A percentile compares a stretch with the other conserved stretches of the same genome.
Conservation (phyloP, 2,888 invertebrate genomes). For the Drosophila borborema region DNA sequence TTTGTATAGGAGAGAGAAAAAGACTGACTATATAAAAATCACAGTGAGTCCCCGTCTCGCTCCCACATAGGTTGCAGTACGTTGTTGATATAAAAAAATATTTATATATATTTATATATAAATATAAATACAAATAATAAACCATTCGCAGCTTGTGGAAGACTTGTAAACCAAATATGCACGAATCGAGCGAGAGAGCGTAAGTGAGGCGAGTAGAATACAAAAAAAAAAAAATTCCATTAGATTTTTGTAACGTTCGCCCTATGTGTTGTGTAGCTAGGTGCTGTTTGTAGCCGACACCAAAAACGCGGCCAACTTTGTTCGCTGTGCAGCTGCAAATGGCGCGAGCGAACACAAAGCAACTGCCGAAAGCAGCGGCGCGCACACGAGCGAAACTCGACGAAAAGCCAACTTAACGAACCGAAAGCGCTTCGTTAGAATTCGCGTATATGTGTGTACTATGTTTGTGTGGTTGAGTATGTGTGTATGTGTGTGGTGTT, state of each 20-base stretch:
- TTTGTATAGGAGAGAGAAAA: conserved; percentile 86
- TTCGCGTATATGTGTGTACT: conserved; percentile 34
- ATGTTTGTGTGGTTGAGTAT: conserved; percentile 14
- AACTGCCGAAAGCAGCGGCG: conserved; percentile 52
- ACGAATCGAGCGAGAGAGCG: conserved; percentile 21
- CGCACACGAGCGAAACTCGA: conserved; percentile 57
- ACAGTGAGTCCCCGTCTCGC: conserved; percentile 86
- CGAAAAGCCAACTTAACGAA: conserved; percentile 61
- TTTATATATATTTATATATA: neutral
- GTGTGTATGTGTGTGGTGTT: conserved; percentile 34
- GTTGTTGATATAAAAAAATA: conserved; percentile 53
- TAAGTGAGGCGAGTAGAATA: conserved; percentile 14
- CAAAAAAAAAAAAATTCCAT: conserved; percentile 70
- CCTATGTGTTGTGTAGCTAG: neutral
- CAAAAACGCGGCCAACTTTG: conserved; percentile 76
- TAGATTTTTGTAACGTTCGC: conserved; percentile 63
- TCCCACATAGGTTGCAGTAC: conserved; percentile 86
- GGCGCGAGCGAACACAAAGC: conserved; percentile 74
- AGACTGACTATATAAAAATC: conserved; percentile 85
- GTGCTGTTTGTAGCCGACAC: conserved; percentile 25
- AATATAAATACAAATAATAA: conserved; percentile 28
- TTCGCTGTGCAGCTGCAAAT: conserved; percentile 81
- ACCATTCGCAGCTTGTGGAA: conserved; percentile 21
- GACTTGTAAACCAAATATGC: conserved; percentile 64
- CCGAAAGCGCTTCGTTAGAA: conserved; percentile 73